Percentiles rank a stretch among this genome's conserved stretches.
Evolutionary conservation across 2,113 vertebrate species (phyloP).

Genomic region (Lepus europaeus): DNA sequence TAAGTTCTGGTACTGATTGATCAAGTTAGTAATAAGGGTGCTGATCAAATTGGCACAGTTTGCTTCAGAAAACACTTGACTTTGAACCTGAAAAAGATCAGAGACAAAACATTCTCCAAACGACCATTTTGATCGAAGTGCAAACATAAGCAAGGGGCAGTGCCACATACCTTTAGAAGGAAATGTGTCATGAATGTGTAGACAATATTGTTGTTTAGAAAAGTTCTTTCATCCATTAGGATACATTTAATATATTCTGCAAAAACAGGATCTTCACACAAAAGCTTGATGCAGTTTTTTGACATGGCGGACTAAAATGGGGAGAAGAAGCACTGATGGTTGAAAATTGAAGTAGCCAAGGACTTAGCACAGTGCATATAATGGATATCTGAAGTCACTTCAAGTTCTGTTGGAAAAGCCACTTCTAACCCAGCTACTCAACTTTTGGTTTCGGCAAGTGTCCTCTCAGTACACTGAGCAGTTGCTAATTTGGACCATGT

Average conservation of each 20-base stretch:
- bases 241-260: slow-evolving; percentile 99
- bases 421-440: background rate
- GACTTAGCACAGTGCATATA: background rate
- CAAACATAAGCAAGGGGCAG: background rate
- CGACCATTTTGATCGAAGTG: background rate
- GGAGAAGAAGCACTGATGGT: slow-evolving; percentile 48
- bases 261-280: slow-evolving; percentile 98
- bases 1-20: slow-evolving; percentile 96
- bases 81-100: slow-evolving; percentile 90
- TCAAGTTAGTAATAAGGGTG: slow-evolving; percentile 95
- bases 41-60: slow-evolving; percentile 96
- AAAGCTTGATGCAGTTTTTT: slow-evolving; percentile 97
- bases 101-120: slow-evolving; percentile 34
- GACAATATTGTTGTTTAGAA: slow-evolving; percentile 96
- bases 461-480: background rate
- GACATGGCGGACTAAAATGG: slow-evolving; percentile 93
- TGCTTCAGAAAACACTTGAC: slow-evolving; percentile 96
- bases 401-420: background rate
- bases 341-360: background rate
- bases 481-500: background rate
- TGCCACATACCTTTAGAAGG: slow-evolving; percentile 92
- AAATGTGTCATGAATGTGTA: slow-evolving; percentile 98
- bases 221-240: slow-evolving; percentile 98
- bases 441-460: background rate
- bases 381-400: background rate